phyloP scores from a whole-genome alignment of 2,797 vertebrate genomes.

The Sebastes cheni region DNA sequence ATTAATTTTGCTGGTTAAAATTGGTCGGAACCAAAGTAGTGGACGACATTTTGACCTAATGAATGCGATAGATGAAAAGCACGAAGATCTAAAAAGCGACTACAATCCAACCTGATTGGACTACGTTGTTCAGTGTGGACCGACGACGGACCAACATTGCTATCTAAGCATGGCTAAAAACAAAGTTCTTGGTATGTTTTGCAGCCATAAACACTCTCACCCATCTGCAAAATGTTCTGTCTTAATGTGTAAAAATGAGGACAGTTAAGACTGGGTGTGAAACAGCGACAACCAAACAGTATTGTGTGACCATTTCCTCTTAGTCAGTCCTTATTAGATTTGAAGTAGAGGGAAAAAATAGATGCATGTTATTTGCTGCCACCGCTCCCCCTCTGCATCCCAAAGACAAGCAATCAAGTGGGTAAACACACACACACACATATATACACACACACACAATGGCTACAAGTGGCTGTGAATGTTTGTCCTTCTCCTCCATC shows the following conservation, averaged over 20 bases:
- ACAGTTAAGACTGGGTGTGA: neutral
- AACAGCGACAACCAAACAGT: neutral
- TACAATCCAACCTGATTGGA: neutral
- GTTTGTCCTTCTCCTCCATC: slow-evolving; percentile 55
- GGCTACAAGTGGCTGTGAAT: slow-evolving; percentile 47
- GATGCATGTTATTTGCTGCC: slow-evolving; percentile 12
- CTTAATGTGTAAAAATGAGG: neutral
- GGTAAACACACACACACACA: slow-evolving; percentile 57
- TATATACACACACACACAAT: slow-evolving; percentile 14
- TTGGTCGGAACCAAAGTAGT: neutral
- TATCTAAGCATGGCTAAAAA: neutral
- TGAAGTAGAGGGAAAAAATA: slow-evolving; percentile 19
- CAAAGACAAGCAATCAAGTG: slow-evolving; percentile 60
- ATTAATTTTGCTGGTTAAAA: neutral
- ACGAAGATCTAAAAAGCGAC: neutral
- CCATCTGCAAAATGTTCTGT: neutral
- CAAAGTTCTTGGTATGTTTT: neutral
- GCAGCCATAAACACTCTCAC: neutral
- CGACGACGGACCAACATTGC: neutral
- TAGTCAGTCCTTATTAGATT: slow-evolving; percentile 5
- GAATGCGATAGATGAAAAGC: neutral
- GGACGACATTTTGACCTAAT: neutral
- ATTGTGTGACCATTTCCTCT: neutral
- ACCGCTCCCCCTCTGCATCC: slow-evolving; percentile 12
- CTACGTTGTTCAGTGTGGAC: neutral